Evolutionary conservation across 2,113 vertebrate species (phyloP).

Genomic region (Abramis brama): DNA sequence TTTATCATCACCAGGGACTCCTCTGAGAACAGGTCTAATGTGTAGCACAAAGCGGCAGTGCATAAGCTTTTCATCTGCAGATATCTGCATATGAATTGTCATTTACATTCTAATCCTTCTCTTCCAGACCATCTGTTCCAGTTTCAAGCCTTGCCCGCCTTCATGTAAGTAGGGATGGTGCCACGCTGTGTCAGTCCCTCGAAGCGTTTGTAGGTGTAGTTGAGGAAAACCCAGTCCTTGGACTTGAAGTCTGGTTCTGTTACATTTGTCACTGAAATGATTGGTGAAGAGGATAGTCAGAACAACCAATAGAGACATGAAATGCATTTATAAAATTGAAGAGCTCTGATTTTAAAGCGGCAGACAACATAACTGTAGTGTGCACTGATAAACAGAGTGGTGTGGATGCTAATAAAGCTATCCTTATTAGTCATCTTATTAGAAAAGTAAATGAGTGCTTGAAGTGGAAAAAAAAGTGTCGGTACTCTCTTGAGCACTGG

Average conservation of each 20-base stretch:
- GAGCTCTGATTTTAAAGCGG: too few relatives aligned
- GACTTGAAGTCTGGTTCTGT: constrained; percentile 97
- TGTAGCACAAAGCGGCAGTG: constrained; percentile 40
- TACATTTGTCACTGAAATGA: constrained; percentile 83
- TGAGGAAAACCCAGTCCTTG: constrained; percentile 99
- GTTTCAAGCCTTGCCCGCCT: constrained; percentile 88
- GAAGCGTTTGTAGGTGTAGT: constrained; percentile 99
- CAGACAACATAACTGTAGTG: too few relatives aligned
- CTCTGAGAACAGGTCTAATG: constrained; percentile 38
- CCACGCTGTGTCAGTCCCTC: constrained; percentile 96
- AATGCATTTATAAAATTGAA: not conserved
- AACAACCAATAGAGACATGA: constrained; percentile 17
- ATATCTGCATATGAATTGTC: constrained; percentile 28
- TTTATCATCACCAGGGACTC: constrained; percentile 15
- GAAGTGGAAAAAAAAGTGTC: too few relatives aligned
- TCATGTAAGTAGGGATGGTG: constrained; percentile 96
- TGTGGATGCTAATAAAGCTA: not conserved
- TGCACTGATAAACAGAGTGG: not conserved
- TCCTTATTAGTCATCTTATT: too few relatives aligned
- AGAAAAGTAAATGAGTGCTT: too few relatives aligned
- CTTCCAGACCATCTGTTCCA: constrained; percentile 34
- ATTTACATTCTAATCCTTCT: constrained; percentile 5
- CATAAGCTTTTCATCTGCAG: constrained; percentile 26
- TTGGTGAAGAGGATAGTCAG: constrained; percentile 38
- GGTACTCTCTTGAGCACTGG: too few relatives aligned